These are phyloP conservation scores for Strongylocentrotus purpuratus DNA, from an alignment of 35 echinoderm and acorn worm species.

Conservation along the genomic window DNA sequence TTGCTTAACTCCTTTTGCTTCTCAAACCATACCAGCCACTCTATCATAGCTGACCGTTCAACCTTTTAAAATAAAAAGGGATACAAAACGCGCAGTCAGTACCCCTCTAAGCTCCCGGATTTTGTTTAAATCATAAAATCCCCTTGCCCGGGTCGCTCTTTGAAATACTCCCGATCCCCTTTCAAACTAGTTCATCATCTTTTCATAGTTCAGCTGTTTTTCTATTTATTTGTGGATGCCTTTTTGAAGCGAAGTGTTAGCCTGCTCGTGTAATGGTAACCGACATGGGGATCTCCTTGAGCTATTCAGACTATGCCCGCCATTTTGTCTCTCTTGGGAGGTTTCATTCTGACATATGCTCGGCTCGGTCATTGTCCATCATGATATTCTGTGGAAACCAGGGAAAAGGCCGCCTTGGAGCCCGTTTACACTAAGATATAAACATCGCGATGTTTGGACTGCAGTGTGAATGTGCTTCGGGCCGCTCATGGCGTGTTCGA, in stretches of 20 bases:
- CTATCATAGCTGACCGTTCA: not conserved
- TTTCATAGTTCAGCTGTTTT: slow-evolving; percentile 11
- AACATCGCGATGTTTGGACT: no score
- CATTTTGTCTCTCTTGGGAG: not conserved
- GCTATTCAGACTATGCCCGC: slow-evolving; percentile 7
- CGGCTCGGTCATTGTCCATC: not conserved
- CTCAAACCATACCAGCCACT: not conserved
- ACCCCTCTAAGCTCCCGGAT: not conserved
- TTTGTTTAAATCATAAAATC: slow-evolving; percentile 14
- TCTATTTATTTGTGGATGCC: slow-evolving; percentile 3
- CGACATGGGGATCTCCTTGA: not conserved
- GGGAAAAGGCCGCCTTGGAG: not conserved
- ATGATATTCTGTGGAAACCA: not conserved
- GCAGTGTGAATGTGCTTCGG: no score
- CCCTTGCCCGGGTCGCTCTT: not conserved
- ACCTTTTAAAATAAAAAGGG: not conserved
- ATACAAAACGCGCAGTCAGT: not conserved
- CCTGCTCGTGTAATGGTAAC: not conserved
- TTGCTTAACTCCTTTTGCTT: not conserved
- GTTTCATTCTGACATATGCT: not conserved
- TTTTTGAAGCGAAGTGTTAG: not conserved
- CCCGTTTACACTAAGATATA: not conserved
- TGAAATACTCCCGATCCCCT: not conserved
- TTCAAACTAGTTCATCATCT: slow-evolving; percentile 1
- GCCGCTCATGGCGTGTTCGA: no score